A percentile compares a stretch with the other conserved stretches of the same genome.
Evolutionary conservation across 1,140 invertebrate species (phyloP).

Genomic region (Oscheius sp.): DNA sequence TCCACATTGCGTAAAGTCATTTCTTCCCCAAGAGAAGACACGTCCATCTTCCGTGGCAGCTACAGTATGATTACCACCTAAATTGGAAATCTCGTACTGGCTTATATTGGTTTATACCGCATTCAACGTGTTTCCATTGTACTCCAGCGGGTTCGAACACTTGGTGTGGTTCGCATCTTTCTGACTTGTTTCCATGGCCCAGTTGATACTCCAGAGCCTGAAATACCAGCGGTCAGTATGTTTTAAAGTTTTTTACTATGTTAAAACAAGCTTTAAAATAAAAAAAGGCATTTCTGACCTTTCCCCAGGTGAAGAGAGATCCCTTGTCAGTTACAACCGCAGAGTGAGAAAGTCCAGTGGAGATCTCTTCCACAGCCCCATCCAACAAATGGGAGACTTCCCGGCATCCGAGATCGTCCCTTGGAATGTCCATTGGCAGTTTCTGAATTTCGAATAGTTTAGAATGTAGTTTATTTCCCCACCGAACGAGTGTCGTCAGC

Average conservation of each 20-base stretch:
- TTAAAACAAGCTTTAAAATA: too few species aligned
- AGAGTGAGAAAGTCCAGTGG: conserved; percentile 31
- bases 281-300: conserved; percentile 12
- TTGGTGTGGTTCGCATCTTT: conserved; percentile 23
- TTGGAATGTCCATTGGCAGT: conserved; percentile 24
- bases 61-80: conserved; percentile 29
- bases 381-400: conserved; percentile 27
- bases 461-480: background rate
- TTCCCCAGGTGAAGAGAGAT: conserved; percentile 36
- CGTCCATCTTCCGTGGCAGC: conserved; percentile 16
- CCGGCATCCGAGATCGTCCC: conserved; percentile 23
- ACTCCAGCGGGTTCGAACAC: conserved; percentile 24
- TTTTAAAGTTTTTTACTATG: conserved; percentile 6
- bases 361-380: conserved; percentile 1
- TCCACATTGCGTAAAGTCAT: conserved; percentile 31
- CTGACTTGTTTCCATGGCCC: conserved; percentile 28
- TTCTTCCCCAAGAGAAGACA: conserved; percentile 29
- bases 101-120: background rate
- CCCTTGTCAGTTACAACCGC: conserved; percentile 30
- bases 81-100: background rate
- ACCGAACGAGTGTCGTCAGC: background rate
- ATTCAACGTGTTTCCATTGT: conserved; percentile 15
- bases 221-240: background rate
- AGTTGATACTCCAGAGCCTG: conserved; percentile 34
- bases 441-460: background rate